Evolutionary conservation across 2,797 vertebrate genomes (phyloP), one percentile per base, ranked within the genome.

Genomic region (Carapus acus): DNA sequence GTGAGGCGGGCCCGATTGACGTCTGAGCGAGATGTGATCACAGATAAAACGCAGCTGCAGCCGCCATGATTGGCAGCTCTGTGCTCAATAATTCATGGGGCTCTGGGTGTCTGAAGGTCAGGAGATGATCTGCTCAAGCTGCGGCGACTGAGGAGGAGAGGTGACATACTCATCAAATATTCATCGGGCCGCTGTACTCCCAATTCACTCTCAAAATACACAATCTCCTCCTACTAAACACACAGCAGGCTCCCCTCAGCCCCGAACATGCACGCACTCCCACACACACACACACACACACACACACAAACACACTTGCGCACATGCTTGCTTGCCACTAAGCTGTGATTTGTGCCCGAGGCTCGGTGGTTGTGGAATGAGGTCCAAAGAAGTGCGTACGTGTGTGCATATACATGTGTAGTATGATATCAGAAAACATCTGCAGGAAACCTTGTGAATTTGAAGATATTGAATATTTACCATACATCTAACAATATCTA

Each of bases 51-150:
- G 79, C 84, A 80, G 63, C 56, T 55, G 76, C 43, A 33, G 67
- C 74, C 73, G 82, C 72, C 8, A 65, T 91, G 88, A 90, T 84
- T 88, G 86, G 90, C 91, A 83, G 81, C 83, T 80, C 73, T 47
- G 83, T 76, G 87, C 87, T 95, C 69, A 93, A 95, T 94, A 92
- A 94, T 94, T 95, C 85, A 95, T 92, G 84, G 49, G 79, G 84
- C 83, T 69, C 88, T 90, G 82, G 75, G 85, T 88, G 89, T 90
- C 87, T 91, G 90, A 93, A 95, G 92, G 92, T 92, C 91, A 89
- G 75, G 80, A 87, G 82, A 86, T 80, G 83, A 89, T 87, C 87
- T 82, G 78, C 73, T 79, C 63, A 66, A 67, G 59, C 73, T 68
- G 56, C 66, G 67, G 79, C 46, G 4, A 34, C 70, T 72, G 77